Base-by-base conservation (phyloP, 2,888 invertebrate species). In the Frankliniella fusca region DNA sequence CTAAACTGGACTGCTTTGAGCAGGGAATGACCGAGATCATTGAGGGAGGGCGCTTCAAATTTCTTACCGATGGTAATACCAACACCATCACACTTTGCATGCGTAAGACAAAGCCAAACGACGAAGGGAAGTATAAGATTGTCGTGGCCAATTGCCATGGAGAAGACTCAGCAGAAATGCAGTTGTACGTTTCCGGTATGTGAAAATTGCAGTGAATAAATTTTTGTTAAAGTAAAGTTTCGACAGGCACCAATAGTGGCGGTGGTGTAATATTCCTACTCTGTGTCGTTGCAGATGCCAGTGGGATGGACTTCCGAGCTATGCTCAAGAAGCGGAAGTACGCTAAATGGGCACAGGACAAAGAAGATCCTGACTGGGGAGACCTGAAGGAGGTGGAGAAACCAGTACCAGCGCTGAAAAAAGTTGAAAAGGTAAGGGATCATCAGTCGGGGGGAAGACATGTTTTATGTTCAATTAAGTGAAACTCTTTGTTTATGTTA, bases 271-370 rank as follows among this genome's bases (percentile, higher is more conserved):
- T 5, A 38, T 5, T 38, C 38, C 38, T 3, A 38, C 2, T 38
- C 5, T 38, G 38, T 38, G 38, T 38, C 20, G 27, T 80, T 48
- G 10, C 84, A 95, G 98, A 97, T 90, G 93, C 98, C 84, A 97
- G 97, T 90, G 97, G 97, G 85, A 95, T 99, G 94, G 99, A 99
- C 90, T 99, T 99, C 94, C 94, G 99, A 90, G 94, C 97, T 84
- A 95, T 99, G 95, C 91, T 99, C 86, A 98, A 97, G 90, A 98
- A 97, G 91, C 93, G 97, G 87, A 96, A 96, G 90, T 97, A 97
- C 88, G 94, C 95, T 86, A 95, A 96, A 91, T 97, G 97, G 97
- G 95, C 92, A 84, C 93, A 94, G 88, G 94, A 97, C 85, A 95
- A 98, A 85, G 94, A 94, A 82, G 97, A 97, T 86, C 95, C 95